Evolutionary conservation across 1,140 invertebrate species (phyloP).

Genomic region (Hyphantria cunea): DNA sequence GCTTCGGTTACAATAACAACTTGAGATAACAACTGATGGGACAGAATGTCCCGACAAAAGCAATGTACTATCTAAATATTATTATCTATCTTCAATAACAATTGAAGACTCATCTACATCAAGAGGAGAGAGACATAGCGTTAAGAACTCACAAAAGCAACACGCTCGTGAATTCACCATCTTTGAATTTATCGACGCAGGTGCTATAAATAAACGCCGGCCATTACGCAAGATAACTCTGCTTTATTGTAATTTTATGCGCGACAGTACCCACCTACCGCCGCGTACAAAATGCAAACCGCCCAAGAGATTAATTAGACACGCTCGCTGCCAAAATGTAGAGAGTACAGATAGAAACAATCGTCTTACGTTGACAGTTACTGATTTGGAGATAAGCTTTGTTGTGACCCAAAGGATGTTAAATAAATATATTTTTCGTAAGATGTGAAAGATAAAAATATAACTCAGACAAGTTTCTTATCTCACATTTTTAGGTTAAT

Average conservation of each 20-base stretch:
- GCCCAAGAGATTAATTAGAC: constrained; percentile 44
- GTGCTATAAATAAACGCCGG: constrained; percentile 56
- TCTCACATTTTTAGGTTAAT: too few species aligned
- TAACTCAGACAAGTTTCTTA: too few species aligned
- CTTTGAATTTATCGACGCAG: constrained; percentile 45
- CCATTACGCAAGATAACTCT: constrained; percentile 61
- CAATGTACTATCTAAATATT: background rate
- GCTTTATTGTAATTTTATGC: constrained; percentile 71
- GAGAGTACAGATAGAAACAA: constrained; percentile 5
- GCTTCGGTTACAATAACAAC: too few species aligned
- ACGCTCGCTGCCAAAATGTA: constrained; percentile 13
- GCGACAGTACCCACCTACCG: constrained; percentile 40
- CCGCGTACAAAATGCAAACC: constrained; percentile 41
- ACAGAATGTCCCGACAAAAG: too few species aligned
- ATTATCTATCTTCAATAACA: background rate
- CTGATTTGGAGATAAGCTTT: constrained; percentile 1
- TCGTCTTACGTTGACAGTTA: background rate
- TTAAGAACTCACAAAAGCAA: constrained; percentile 12
- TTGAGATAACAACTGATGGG: too few species aligned
- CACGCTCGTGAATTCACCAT: constrained; percentile 21
- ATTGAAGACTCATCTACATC: background rate
- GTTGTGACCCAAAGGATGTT: background rate
- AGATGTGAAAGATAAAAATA: too few species aligned
- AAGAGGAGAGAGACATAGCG: constrained; percentile 13
- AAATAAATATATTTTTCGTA: too few species aligned